Evolutionary conservation across 2,888 invertebrate species (phyloP).

Genomic region (Megastigmus dorsalis): DNA sequence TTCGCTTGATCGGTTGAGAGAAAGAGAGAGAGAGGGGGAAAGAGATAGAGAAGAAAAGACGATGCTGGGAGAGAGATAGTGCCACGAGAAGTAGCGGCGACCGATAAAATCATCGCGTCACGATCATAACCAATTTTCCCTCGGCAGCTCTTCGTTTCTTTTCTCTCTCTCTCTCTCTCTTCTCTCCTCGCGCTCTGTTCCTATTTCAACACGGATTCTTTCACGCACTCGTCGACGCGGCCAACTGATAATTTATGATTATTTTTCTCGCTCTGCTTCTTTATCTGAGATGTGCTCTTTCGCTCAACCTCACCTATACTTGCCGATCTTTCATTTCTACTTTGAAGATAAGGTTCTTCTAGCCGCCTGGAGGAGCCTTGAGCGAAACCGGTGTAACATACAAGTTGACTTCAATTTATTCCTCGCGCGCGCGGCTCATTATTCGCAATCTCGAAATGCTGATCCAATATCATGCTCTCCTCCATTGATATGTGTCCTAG

Average conservation of each 20-base stretch:
- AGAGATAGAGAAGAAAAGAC: conserved; percentile 13
- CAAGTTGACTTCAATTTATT: too few species aligned
- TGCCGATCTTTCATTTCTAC: too few species aligned
- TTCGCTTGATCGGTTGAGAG: neutral
- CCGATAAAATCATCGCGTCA: conserved; percentile 31
- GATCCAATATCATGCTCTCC: too few species aligned
- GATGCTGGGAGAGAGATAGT: conserved; percentile 1
- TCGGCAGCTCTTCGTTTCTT: neutral
- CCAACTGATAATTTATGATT: neutral
- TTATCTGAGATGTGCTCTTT: conserved; percentile 1
- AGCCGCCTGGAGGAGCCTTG: too few species aligned
- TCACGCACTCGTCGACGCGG: neutral
- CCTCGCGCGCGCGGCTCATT: too few species aligned
- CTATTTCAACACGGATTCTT: neutral
- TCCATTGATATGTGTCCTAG: too few species aligned
- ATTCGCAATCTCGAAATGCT: too few species aligned
- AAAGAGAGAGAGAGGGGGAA: neutral
- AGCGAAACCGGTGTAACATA: too few species aligned
- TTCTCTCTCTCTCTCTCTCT: neutral
- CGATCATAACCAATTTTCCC: conserved; percentile 17
- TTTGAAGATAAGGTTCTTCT: too few species aligned
- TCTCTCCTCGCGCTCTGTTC: neutral
- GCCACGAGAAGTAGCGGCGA: neutral
- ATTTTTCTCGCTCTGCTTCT: neutral
- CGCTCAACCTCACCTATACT: neutral